These are phyloP conservation scores for Linnaemya tessellans DNA, from an alignment of 2,888 invertebrate species.

Conservation along the genomic window DNA sequence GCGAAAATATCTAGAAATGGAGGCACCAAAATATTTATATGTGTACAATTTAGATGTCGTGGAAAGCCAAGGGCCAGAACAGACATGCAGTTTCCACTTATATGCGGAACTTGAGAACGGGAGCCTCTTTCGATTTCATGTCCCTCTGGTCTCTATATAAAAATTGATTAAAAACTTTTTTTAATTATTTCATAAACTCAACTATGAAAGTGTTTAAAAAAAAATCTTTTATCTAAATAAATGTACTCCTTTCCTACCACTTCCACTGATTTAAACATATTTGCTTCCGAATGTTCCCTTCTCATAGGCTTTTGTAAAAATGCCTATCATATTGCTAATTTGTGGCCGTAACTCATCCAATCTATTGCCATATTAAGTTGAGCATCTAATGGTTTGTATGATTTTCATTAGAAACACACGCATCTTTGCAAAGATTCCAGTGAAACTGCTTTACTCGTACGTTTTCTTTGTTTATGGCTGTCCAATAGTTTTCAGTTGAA, in stretches of 20 bases:
- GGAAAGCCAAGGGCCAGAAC: too few relatives aligned
- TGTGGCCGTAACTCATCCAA: conserved; percentile 30
- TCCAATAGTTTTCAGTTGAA: neutral
- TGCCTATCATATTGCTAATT: conserved; percentile 40
- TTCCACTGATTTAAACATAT: neutral
- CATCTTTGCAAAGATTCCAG: neutral
- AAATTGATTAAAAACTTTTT: too few relatives aligned
- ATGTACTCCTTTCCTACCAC: neutral
- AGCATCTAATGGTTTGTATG: conserved; percentile 30
- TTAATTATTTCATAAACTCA: neutral
- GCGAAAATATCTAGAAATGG: too few relatives aligned
- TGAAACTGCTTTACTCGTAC: neutral
- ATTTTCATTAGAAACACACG: conserved; percentile 1
- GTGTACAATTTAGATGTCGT: too few relatives aligned
- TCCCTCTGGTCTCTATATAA: too few relatives aligned
- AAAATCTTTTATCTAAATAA: neutral
- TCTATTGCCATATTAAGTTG: conserved; percentile 22
- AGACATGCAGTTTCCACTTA: too few relatives aligned
- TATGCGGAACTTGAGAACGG: too few relatives aligned
- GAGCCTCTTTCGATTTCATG: too few relatives aligned
- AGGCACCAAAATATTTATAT: too few relatives aligned
- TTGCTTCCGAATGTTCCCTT: neutral
- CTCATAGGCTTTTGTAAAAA: conserved; percentile 11
- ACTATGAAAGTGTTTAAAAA: neutral
- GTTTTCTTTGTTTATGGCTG: neutral